These are phyloP conservation scores for Scaptomyza montana DNA, from an alignment of 1,140 invertebrate genomes.

Conservation along the genomic window DNA sequence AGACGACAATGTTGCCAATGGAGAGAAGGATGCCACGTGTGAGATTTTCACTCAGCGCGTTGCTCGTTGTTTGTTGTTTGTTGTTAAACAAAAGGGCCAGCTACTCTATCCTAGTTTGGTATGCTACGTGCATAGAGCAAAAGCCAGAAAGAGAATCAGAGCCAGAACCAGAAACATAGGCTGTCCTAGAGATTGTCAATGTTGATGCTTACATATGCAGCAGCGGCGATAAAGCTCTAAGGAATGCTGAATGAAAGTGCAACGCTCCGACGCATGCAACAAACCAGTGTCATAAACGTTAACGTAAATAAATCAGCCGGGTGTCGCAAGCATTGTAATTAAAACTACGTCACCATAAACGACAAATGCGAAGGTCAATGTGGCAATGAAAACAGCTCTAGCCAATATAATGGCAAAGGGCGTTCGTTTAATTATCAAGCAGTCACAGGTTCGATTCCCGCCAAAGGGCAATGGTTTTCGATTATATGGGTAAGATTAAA, in stretches of 20 bases:
- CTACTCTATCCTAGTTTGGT: constrained; percentile 38
- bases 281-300: constrained; percentile 62
- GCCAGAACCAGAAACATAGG: constrained; percentile 2
- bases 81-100: constrained; percentile 75
- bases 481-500: too few species aligned
- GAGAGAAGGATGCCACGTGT: constrained; percentile 51
- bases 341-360: constrained; percentile 76
- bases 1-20: constrained; percentile 33
- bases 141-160: neutral
- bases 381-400: constrained; percentile 13
- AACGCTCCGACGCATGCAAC: constrained; percentile 32
- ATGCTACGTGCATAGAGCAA: neutral
- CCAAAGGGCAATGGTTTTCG: too few species aligned
- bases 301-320: constrained; percentile 56
- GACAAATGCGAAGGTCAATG: constrained; percentile 35
- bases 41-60: constrained; percentile 51
- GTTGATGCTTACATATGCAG: constrained; percentile 55
- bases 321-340: constrained; percentile 71
- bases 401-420: neutral
- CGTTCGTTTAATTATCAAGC: too few species aligned
- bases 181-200: neutral
- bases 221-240: constrained; percentile 38
- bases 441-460: too few species aligned
- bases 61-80: constrained; percentile 46
- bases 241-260: neutral